Conservation (phyloP, 2,113 vertebrate genomes). For the Guaruba guarouba region DNA sequence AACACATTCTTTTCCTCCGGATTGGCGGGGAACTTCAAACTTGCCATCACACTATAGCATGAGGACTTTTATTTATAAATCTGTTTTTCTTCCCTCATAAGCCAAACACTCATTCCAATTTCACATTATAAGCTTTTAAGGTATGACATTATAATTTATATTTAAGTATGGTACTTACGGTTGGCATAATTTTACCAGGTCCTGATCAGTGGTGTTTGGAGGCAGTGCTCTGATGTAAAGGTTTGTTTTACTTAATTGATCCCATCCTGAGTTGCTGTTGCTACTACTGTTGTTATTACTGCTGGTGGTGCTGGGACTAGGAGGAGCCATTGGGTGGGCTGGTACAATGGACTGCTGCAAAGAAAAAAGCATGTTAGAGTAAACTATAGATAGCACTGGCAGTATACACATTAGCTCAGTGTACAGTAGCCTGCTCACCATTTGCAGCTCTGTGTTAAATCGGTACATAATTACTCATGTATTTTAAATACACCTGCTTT, state of each 20-base stretch:
- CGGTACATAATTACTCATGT: not conserved
- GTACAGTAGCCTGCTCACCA: not conserved
- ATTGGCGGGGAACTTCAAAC: not conserved
- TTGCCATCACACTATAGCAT: not conserved
- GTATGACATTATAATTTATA: not conserved
- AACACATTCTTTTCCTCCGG: not conserved
- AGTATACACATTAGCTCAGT: not conserved
- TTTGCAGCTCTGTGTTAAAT: not conserved
- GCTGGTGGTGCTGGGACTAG: conserved; percentile 95
- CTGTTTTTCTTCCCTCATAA: not conserved
- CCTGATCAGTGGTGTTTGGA: conserved; percentile 95
- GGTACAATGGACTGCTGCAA: conserved; percentile 88
- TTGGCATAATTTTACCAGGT: conserved; percentile 98
- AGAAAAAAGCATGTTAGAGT: conserved; percentile 18
- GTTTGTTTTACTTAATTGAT: conserved; percentile 98
- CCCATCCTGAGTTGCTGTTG: conserved; percentile 94
- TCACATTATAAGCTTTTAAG: not conserved
- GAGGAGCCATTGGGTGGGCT: conserved; percentile 94
- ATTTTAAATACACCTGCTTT: not conserved
- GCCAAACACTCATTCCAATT: not conserved
- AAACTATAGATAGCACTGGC: not conserved
- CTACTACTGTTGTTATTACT: conserved; percentile 95
- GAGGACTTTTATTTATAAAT: not conserved
- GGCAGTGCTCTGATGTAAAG: conserved; percentile 96
- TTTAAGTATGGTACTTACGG: conserved; percentile 84